Evolutionary conservation across 2,888 invertebrate species (phyloP).

Genomic region (Pheosia tremula): DNA sequence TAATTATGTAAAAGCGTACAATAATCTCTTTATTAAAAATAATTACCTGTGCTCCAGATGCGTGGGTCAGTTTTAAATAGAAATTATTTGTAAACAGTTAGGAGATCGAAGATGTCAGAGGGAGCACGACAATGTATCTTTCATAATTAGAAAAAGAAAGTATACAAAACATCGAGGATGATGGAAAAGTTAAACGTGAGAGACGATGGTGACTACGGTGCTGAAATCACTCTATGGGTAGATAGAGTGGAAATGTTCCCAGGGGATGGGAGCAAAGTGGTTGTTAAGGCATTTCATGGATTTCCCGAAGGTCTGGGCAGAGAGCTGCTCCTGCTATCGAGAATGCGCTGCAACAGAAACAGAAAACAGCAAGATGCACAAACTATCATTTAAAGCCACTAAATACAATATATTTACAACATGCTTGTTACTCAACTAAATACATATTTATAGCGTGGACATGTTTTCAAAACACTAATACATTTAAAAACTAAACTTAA

Average conservation of each 20-base stretch:
- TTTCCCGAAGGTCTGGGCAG: constrained; percentile 64
- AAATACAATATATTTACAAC: constrained; percentile 32
- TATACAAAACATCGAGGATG: constrained; percentile 6
- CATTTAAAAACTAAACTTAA: constrained; percentile 10
- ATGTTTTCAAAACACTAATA: constrained; percentile 23
- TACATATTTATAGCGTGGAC: constrained; percentile 16
- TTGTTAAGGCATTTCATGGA: constrained; percentile 59
- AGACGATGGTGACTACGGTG: constrained; percentile 9
- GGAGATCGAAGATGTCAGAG: constrained; percentile 14
- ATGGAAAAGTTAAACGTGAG: constrained; percentile 12
- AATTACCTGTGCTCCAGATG: constrained; percentile 73
- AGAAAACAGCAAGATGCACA: constrained; percentile 79
- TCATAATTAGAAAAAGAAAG: constrained; percentile 29
- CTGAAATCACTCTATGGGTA: constrained; percentile 19
- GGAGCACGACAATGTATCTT: constrained; percentile 34
- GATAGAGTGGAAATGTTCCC: constrained; percentile 27
- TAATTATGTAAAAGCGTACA: constrained; percentile 42
- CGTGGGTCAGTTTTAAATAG: constrained; percentile 51
- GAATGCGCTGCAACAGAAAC: constrained; percentile 79
- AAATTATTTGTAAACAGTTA: constrained; percentile 17
- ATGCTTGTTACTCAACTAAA: constrained; percentile 49
- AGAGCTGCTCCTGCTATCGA: constrained; percentile 70
- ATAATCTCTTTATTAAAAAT: constrained; percentile 35
- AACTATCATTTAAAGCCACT: constrained; percentile 68
- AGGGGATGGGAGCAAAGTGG: constrained; percentile 32